These are phyloP conservation scores for Lithobates pipiens DNA, from an alignment of 2,797 vertebrate genomes.

Conservation along the genomic window DNA sequence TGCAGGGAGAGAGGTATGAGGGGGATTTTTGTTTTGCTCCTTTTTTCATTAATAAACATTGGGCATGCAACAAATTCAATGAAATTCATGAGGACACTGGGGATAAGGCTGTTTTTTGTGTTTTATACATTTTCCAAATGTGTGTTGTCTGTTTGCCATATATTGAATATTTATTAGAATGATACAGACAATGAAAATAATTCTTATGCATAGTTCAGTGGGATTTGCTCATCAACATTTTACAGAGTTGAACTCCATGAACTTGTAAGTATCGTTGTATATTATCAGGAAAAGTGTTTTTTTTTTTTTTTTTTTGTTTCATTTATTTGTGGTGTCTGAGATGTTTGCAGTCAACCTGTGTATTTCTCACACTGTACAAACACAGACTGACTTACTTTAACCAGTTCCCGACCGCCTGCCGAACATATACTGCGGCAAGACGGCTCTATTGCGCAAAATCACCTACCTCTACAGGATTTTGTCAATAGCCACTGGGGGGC, in stretches of 20 bases:
- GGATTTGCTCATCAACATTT: not conserved
- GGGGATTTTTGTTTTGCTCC: no score
- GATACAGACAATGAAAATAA: not conserved
- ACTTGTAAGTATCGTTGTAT: not conserved
- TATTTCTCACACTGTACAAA: slow-evolving; percentile 18
- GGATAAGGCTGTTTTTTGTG: not conserved
- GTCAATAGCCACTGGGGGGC: no score
- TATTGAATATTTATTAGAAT: not conserved
- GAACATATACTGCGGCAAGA: no score
- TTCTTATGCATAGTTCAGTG: not conserved
- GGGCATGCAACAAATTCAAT: not conserved
- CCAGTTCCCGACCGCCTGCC: no score
- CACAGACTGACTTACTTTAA: not conserved
- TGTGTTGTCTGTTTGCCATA: not conserved
- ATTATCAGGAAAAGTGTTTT: not conserved
- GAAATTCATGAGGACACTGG: not conserved
- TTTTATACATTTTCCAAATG: not conserved
- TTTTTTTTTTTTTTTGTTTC: not conserved
- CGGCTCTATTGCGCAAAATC: no score
- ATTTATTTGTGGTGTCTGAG: not conserved
- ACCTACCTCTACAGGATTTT: no score
- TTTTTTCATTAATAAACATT: not conserved
- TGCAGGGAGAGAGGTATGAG: no score
- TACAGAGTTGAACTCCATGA: not conserved
- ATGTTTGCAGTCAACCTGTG: not conserved